phyloP scores from a whole-genome alignment of 2,113 vertebrate genomes.

The Nicator chloris region DNA sequence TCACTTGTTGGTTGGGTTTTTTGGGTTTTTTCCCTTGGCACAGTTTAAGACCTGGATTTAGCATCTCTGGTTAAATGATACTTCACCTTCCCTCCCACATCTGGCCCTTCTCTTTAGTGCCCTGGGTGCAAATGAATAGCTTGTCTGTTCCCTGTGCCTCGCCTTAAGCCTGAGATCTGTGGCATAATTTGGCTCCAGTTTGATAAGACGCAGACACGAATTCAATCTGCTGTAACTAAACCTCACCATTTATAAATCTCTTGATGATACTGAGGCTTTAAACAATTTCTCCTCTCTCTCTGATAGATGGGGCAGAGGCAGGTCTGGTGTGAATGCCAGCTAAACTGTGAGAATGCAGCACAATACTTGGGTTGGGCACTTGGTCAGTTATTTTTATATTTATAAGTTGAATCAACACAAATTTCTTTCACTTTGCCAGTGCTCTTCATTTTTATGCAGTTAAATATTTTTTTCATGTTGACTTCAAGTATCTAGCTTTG shows the following conservation, averaged over 20 bases:
- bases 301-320: not conserved
- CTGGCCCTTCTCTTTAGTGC: conserved; percentile 12
- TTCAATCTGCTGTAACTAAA: conserved; percentile 27
- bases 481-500: not conserved
- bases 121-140: not conserved
- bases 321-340: not conserved
- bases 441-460: not conserved
- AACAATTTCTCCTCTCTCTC: not conserved
- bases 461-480: not conserved
- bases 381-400: not conserved
- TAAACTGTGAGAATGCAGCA: not conserved
- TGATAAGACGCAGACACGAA: not conserved
- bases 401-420: not conserved
- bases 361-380: accelerated
- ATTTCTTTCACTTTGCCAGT: not conserved
- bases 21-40: not conserved
- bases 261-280: not conserved
- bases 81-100: conserved; percentile 22
- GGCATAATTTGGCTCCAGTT: not conserved
- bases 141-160: not conserved
- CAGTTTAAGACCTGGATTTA: not conserved
- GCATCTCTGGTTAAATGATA: conserved; percentile 8
- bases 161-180: not conserved
- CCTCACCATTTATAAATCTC: not conserved
- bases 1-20: not conserved